Conservation (phyloP, 2,797 vertebrate genomes). For the Sphenopsis melanotis region DNA sequence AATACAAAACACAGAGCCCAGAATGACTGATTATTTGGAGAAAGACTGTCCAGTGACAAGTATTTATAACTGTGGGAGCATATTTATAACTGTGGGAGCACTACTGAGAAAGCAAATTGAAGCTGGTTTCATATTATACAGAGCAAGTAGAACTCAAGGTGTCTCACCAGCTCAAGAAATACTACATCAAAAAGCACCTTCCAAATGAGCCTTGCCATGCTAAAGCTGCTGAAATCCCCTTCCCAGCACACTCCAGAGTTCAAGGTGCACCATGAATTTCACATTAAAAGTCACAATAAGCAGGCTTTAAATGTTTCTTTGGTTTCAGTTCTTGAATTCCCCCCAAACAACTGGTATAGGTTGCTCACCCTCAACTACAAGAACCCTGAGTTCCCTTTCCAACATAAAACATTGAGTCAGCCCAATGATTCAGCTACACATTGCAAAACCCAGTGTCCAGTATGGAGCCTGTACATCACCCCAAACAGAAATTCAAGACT, state of each 20-base stretch:
- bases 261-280: not conserved
- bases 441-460: fast-evolving
- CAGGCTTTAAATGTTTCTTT: not conserved
- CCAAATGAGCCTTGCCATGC: fast-evolving
- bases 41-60: not conserved
- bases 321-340: not conserved
- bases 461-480: not conserved
- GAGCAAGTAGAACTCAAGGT: not conserved
- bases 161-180: not conserved
- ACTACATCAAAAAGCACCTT: not conserved
- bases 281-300: not conserved
- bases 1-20: not conserved
- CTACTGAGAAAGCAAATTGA: not conserved
- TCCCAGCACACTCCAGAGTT: not conserved
- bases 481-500: not conserved
- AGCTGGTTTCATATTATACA: not conserved
- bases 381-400: not conserved
- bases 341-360: not conserved
- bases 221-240: not conserved
- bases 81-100: not conserved
- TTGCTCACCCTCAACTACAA: not conserved
- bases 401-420: not conserved
- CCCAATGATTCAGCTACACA: not conserved
- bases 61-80: not conserved
- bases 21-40: not conserved